These are phyloP conservation scores for Acipenser ruthenus DNA, from an alignment of 2,797 vertebrate genomes.

Conservation along the genomic window DNA sequence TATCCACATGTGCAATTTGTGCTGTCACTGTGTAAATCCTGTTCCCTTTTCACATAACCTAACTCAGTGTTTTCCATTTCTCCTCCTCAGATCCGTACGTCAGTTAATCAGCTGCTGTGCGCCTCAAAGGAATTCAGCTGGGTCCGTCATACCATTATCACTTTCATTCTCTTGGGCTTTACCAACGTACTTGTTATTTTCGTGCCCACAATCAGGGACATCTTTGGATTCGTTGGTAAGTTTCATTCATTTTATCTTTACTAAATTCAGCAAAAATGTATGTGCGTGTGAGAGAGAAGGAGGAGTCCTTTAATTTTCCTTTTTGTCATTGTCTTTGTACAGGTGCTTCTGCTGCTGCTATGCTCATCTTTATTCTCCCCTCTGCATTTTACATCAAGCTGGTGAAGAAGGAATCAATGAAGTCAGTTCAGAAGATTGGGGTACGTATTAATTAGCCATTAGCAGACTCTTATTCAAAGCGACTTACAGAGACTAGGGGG, in stretches of 20 bases:
- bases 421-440: slow-evolving; percentile 91
- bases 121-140: slow-evolving; percentile 79
- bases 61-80: not conserved
- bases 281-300: not conserved
- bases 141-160: slow-evolving; percentile 79
- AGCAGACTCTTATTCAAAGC: too few relatives aligned
- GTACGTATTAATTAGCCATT: slow-evolving; percentile 50
- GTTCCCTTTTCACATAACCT: slow-evolving; percentile 1
- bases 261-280: not conserved
- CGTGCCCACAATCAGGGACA: slow-evolving; percentile 86
- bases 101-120: slow-evolving; percentile 78
- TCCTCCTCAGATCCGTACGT: slow-evolving; percentile 77
- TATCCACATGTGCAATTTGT: not conserved
- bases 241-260: not conserved
- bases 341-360: slow-evolving; percentile 89
- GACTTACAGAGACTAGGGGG: too few relatives aligned
- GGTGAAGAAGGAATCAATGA: slow-evolving; percentile 90
- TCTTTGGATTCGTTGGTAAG: slow-evolving; percentile 93
- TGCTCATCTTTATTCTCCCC: slow-evolving; percentile 96
- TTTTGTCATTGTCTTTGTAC: not conserved
- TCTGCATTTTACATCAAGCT: slow-evolving; percentile 95
- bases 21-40: not conserved
- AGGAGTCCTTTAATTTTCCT: not conserved
- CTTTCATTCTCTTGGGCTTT: slow-evolving; percentile 58
- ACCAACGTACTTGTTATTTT: slow-evolving; percentile 88